Evolutionary conservation across 2,113 vertebrate genomes (phyloP).

Genomic region (Noctilio leporinus): DNA sequence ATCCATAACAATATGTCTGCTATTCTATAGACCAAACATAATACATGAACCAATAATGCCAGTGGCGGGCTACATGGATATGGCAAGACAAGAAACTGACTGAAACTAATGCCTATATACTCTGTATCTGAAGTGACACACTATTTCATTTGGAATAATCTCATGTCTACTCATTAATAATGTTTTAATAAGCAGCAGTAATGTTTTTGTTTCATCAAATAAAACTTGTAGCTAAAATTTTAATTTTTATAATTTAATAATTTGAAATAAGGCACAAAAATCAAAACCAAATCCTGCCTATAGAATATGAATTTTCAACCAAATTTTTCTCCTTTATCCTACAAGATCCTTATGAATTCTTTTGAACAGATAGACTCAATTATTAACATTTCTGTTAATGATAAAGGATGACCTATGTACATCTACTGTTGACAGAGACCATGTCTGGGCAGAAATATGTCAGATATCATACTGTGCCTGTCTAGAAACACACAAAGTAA

Average conservation of each 20-base stretch:
- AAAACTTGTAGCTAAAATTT: background rate
- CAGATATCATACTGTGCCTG: background rate
- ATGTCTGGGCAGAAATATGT: background rate
- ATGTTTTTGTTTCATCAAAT: background rate
- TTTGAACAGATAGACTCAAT: background rate
- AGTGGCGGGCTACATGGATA: background rate
- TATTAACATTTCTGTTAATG: background rate
- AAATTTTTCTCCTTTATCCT: background rate
- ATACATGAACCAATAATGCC: constrained; percentile 1
- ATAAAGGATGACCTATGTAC: background rate
- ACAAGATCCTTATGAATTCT: background rate
- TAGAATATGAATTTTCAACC: background rate
- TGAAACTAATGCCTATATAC: constrained; percentile 63
- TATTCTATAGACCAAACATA: constrained; percentile 54
- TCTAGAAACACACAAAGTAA: background rate
- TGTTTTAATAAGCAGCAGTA: background rate
- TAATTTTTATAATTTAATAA: background rate
- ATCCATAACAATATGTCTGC: constrained; percentile 12
- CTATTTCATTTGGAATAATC: constrained; percentile 53
- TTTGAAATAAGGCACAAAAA: constrained; percentile 7
- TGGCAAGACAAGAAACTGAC: background rate
- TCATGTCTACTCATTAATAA: background rate
- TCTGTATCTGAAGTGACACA: constrained; percentile 67
- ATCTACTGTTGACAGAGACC: background rate
- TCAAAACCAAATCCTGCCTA: background rate